These are phyloP conservation scores for Alouatta palliata DNA, from an alignment of 2,113 vertebrate genomes.

Conservation along the genomic window DNA sequence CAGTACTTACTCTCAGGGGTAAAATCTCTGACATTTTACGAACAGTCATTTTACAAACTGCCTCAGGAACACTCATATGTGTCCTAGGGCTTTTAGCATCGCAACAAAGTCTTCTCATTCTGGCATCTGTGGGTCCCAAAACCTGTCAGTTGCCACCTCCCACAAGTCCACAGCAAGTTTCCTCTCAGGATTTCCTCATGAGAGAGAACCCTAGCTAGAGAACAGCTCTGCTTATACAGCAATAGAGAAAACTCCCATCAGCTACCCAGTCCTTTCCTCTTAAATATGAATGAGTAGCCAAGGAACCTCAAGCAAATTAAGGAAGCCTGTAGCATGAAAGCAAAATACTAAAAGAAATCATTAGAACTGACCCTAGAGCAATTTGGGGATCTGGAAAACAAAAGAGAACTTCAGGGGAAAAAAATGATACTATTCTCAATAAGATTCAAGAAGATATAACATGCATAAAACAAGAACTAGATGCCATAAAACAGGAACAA, in stretches of 20 bases:
- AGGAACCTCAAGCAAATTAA: slow-evolving; percentile 36
- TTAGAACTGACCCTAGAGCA: not conserved
- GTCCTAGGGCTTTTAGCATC: not conserved
- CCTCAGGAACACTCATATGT: not conserved
- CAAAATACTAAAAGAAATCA: slow-evolving; percentile 50
- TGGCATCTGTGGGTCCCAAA: not conserved
- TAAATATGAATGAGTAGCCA: slow-evolving; percentile 37
- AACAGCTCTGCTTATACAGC: not conserved
- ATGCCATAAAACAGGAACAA: not conserved
- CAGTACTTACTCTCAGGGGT: not conserved
- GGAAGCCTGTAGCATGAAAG: slow-evolving; percentile 1
- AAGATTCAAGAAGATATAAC: slow-evolving; percentile 34
- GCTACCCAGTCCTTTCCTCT: slow-evolving; percentile 24
- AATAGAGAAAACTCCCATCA: not conserved
- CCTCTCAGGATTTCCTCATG: not conserved
- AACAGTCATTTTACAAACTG: not conserved
- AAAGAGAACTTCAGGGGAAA: slow-evolving; percentile 37
- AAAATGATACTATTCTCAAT: not conserved
- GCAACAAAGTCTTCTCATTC: slow-evolving; percentile 30
- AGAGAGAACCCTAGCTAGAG: not conserved
- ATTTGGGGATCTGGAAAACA: not conserved
- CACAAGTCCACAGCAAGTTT: slow-evolving; percentile 13
- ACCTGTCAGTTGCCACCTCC: not conserved
- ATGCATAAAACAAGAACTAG: slow-evolving; percentile 21
- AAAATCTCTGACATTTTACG: not conserved